A percentile compares a stretch with the other conserved stretches of the same genome.
phyloP scores from a whole-genome alignment of 2,113 vertebrate genomes.

The Mormyrus lacerda region DNA sequence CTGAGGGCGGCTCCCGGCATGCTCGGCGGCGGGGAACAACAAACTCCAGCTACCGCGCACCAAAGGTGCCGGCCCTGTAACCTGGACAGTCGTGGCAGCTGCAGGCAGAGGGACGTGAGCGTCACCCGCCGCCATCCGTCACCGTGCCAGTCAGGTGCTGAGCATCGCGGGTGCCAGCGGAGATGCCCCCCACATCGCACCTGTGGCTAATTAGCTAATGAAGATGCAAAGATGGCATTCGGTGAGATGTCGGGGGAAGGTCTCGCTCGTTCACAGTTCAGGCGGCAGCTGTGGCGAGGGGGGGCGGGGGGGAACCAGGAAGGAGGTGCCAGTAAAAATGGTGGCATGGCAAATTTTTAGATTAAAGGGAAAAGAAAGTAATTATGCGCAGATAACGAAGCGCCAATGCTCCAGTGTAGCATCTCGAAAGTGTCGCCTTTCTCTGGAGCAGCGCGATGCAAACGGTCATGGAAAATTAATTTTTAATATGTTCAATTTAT shows the following conservation, averaged over 20 bases:
- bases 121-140: constrained; percentile 45
- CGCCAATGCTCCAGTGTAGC: constrained; percentile 54
- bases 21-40: constrained; percentile 44
- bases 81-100: constrained; percentile 36
- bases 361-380: constrained; percentile 71
- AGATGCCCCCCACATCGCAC: constrained; percentile 65
- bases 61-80: constrained; percentile 41
- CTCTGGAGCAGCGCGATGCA: constrained; percentile 74
- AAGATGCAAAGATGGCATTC: constrained; percentile 70
- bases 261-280: constrained; percentile 60
- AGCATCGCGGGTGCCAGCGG: constrained; percentile 53
- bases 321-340: constrained; percentile 32
- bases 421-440: constrained; percentile 69
- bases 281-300: constrained; percentile 32
- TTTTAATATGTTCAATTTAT: constrained; percentile 86
- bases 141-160: constrained; percentile 47
- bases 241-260: constrained; percentile 62
- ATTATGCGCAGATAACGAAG: constrained; percentile 65
- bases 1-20: constrained; percentile 52
- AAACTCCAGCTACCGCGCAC: constrained; percentile 37
- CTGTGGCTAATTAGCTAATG: constrained; percentile 76
- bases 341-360: constrained; percentile 57
- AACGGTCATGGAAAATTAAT: constrained; percentile 85
- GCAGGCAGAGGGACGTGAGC: constrained; percentile 17
- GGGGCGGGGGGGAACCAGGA: neutral